Evolutionary conservation across 2,797 vertebrate genomes (phyloP).

Genomic region (Acipenser ruthenus): DNA sequence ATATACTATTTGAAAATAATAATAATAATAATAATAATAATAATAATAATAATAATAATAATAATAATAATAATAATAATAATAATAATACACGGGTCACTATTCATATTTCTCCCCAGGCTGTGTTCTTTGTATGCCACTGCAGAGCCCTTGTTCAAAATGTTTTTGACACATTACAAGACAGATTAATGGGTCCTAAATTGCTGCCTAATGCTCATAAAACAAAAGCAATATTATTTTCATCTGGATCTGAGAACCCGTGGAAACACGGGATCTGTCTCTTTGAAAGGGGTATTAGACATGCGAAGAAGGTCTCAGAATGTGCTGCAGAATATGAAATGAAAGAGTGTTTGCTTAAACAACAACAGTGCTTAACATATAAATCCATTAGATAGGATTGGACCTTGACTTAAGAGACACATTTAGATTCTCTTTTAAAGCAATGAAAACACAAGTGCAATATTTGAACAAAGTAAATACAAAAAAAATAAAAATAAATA

Average conservation of each 20-base stretch:
- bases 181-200: slow-evolving; percentile 63
- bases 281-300: neutral
- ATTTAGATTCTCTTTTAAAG: too few relatives aligned
- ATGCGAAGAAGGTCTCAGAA: neutral
- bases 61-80: too few relatives aligned
- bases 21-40: too few relatives aligned
- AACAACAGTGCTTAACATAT: neutral
- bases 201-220: slow-evolving; percentile 52
- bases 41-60: too few relatives aligned
- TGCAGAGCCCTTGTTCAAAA: neutral
- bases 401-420: too few relatives aligned
- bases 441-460: too few relatives aligned
- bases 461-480: too few relatives aligned
- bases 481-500: too few relatives aligned
- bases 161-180: slow-evolving; percentile 50
- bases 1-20: too few relatives aligned
- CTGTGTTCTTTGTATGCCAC: neutral
- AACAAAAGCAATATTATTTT: slow-evolving; percentile 37
- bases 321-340: neutral
- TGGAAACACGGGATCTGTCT: neutral
- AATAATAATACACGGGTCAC: too few relatives aligned
- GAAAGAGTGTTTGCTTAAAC: neutral
- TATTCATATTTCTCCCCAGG: neutral
- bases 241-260: slow-evolving; percentile 9
- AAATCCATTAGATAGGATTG: too few relatives aligned